Conservation (phyloP, 2,113 vertebrate genomes). For the Otolemur garnettii region DNA sequence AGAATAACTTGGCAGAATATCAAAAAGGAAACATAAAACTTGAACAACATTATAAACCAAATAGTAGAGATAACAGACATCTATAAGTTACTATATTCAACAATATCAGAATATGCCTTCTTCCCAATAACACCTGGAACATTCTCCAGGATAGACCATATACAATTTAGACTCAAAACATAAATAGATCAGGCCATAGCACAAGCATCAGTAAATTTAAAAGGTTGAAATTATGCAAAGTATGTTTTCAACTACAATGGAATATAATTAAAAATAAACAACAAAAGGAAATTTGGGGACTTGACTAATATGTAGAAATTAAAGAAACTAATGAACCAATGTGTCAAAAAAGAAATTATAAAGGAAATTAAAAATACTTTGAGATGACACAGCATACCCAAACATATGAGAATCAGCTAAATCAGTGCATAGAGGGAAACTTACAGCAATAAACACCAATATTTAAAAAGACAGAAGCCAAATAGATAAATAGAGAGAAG, state of each 20-base stretch:
- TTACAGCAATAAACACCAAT: neutral
- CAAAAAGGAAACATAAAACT: neutral
- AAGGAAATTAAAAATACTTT: neutral
- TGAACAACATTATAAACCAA: neutral
- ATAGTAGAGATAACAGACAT: neutral
- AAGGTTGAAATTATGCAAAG: neutral
- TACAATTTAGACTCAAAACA: too few relatives aligned
- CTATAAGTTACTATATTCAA: neutral
- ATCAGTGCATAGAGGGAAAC: neutral
- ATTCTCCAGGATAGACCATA: neutral
- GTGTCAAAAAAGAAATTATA: neutral
- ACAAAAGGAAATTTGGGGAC: neutral
- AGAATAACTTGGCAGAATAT: neutral
- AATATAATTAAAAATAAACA: neutral
- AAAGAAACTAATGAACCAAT: neutral
- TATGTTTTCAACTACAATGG: neutral
- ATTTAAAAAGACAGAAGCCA: neutral
- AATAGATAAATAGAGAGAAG: neutral
- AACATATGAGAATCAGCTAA: neutral
- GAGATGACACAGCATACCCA: neutral
- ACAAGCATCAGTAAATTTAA: neutral
- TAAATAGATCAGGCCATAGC: neutral
- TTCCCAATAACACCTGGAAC: neutral
- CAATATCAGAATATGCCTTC: neutral
- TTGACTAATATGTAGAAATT: neutral